Evolutionary conservation across 23 tunicate species (phyloP), one percentile per base, ranked within the genome.

Genomic region (Ciona savignyi): DNA sequence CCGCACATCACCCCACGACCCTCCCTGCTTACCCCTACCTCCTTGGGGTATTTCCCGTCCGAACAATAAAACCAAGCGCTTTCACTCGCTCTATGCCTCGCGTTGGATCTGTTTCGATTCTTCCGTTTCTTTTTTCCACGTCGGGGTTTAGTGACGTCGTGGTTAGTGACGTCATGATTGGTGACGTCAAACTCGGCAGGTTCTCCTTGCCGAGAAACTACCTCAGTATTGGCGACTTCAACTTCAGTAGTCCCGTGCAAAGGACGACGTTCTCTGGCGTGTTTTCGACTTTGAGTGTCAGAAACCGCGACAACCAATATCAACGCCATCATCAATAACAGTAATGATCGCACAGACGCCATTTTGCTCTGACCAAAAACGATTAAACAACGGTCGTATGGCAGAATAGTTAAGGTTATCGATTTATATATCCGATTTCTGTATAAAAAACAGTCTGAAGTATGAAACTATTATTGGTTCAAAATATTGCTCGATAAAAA

Each of bases 61-160:
- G 79, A 74, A 67, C 96, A 88, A 60, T 88, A 66, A 70, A 34
- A 69, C 96, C 96, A 88, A 2, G 73, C 73, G 21, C 74, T 65
- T 23, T 88, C 84, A 33, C 66, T 72, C 0, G 56, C 84, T 29
- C 70, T 32, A 20, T 51, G 67, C 29, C 71, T 51, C 2, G 74
- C 72, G 15, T 65, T 42, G 22, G 68, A 60, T 71, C 62, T 48
- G 48, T 26, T 30, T 9, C 25, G 6, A 4, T 29, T 27, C 34
- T 27, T 27, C 72, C 6, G 25, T 29, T 68, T 68, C n/a, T 68
- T 27, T 15, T 68, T 68, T 48, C 34, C 27, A 9, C 48, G 26
- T 22, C 67, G 15, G 6, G 6, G 15, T 25, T 63, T 63, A 9
- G 67, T 63, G 67, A 22, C 67, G 23, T 63, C 67, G 9, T 9